Conservation (phyloP, 1,140 invertebrate genomes). For the Euura lappo region DNA sequence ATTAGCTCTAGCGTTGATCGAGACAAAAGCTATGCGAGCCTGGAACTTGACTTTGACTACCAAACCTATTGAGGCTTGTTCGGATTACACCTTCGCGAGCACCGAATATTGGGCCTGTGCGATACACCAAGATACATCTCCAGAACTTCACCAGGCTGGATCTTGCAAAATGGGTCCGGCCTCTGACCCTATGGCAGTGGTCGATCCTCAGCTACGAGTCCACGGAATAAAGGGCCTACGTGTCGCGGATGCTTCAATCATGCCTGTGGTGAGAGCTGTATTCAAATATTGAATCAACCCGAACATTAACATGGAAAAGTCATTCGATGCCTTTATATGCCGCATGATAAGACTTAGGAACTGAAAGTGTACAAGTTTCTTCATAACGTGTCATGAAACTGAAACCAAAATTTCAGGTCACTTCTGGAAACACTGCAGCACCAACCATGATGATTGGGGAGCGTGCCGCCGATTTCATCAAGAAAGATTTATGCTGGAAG, state of each 20-base stretch:
- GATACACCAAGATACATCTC: constrained; percentile 52
- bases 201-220: constrained; percentile 58
- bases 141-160: constrained; percentile 65
- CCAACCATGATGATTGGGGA: too few species aligned
- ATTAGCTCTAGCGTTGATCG: constrained; percentile 37
- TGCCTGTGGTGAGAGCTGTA: constrained; percentile 42
- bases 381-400: too few species aligned
- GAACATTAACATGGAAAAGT: constrained; percentile 8
- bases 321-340: too few species aligned
- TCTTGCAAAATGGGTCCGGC: constrained; percentile 66
- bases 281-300: not conserved
- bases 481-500: constrained; percentile 63
- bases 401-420: constrained; percentile 26
- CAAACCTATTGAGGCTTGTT: constrained; percentile 32
- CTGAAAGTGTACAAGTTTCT: too few species aligned
- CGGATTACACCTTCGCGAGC: constrained; percentile 29
- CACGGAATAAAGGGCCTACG: constrained; percentile 56
- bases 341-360: too few species aligned
- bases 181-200: constrained; percentile 54
- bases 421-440: too few species aligned
- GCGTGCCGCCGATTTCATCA: constrained; percentile 51
- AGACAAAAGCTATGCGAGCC: constrained; percentile 39
- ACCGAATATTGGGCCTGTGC: constrained; percentile 66
- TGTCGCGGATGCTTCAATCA: constrained; percentile 57
- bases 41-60: constrained; percentile 33